phyloP scores from a whole-genome alignment of 2,888 invertebrate species.

The Furcula furcula region DNA sequence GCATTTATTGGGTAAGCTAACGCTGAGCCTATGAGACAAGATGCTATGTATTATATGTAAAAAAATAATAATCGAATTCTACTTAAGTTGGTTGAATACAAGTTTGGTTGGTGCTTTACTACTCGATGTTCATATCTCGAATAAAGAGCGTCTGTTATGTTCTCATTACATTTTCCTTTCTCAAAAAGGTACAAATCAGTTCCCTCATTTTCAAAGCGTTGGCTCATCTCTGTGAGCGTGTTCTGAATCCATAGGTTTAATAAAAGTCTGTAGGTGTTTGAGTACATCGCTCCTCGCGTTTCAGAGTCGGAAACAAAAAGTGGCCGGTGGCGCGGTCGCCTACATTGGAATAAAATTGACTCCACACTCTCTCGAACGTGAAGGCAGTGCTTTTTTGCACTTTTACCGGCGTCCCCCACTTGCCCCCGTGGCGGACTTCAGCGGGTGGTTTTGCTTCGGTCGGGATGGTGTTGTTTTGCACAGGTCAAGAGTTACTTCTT shows the following conservation, averaged over 20 bases:
- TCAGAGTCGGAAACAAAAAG: slow-evolving; percentile 79
- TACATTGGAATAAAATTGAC: slow-evolving; percentile 82
- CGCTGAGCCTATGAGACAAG: neutral
- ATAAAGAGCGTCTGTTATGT: neutral
- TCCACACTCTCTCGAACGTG: slow-evolving; percentile 81
- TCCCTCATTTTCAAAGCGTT: slow-evolving; percentile 18
- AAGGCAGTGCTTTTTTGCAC: slow-evolving; percentile 74
- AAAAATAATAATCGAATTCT: neutral
- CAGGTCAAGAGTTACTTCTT: slow-evolving; percentile 79
- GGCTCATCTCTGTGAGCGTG: slow-evolving; percentile 18
- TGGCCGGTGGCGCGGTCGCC: slow-evolving; percentile 77
- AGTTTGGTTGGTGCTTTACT: neutral
- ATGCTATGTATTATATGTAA: neutral
- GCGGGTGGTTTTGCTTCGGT: slow-evolving; percentile 81
- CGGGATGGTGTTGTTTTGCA: slow-evolving; percentile 78
- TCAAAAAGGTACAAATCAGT: slow-evolving; percentile 18
- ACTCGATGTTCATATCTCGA: slow-evolving; percentile 2
- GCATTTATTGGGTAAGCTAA: slow-evolving; percentile 33
- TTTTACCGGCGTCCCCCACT: slow-evolving; percentile 56
- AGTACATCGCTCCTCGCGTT: slow-evolving; percentile 77
- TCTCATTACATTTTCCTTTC: neutral
- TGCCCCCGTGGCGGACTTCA: slow-evolving; percentile 67
- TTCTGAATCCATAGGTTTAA: slow-evolving; percentile 54
- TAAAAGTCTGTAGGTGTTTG: slow-evolving; percentile 78
- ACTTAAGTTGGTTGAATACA: neutral